Evolutionary conservation across 2,113 vertebrate genomes (phyloP).

Genomic region (Elachura formosa): DNA sequence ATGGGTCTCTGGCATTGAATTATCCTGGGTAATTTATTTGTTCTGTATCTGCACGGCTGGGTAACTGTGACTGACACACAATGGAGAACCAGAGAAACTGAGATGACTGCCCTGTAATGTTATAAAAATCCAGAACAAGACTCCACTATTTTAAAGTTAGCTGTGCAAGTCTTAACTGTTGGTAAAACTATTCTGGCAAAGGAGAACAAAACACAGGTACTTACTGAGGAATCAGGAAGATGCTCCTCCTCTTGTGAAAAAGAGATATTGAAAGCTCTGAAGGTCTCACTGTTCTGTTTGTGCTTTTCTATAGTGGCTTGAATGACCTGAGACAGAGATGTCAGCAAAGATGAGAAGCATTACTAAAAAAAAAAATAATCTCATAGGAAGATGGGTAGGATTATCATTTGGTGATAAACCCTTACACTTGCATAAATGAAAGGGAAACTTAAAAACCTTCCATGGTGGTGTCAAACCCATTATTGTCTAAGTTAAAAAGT

Average conservation of each 20-base stretch:
- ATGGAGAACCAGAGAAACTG: background rate
- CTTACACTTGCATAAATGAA: background rate
- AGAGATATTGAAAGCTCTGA: constrained; percentile 87
- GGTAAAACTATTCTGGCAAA: background rate
- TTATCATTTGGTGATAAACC: background rate
- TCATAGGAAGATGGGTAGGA: background rate
- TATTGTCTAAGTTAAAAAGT: background rate
- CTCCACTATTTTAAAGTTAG: background rate
- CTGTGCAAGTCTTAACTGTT: background rate
- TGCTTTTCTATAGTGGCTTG: constrained; percentile 88
- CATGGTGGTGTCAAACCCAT: background rate
- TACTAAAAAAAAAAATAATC: background rate
- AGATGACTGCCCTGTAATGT: background rate
- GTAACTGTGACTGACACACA: background rate
- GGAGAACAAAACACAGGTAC: background rate
- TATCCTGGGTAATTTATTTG: background rate
- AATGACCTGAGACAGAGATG: constrained; percentile 78
- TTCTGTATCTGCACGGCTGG: background rate
- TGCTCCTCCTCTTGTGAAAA: constrained; percentile 87
- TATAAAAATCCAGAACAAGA: background rate
- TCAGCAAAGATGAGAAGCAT: background rate
- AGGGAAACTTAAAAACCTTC: background rate
- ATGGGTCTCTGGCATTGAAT: background rate
- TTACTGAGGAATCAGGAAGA: constrained; percentile 82
- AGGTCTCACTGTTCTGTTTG: constrained; percentile 95